Evolutionary conservation across 2,888 invertebrate genomes (phyloP).

Genomic region (Adelognathus sp.): DNA sequence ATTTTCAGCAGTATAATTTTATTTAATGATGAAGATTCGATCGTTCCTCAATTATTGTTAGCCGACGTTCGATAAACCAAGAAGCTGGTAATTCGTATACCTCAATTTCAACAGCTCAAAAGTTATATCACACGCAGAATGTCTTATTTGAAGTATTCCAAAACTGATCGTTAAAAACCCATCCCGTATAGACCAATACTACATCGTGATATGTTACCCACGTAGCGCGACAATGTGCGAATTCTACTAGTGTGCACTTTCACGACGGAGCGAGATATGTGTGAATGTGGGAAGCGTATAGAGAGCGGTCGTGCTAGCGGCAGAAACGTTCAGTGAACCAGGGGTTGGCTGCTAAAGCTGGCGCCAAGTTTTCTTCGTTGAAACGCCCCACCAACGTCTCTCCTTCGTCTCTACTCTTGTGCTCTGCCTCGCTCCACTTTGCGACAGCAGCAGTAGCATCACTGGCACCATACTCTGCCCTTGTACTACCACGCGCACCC

Average conservation of each 20-base stretch:
- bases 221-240: slow-evolving; percentile 3
- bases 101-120: too few relatives aligned
- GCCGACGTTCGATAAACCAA: too few relatives aligned
- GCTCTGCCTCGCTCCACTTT: slow-evolving; percentile 6
- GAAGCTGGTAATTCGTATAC: too few relatives aligned
- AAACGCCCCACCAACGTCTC: slow-evolving; percentile 38
- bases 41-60: too few relatives aligned
- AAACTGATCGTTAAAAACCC: neutral
- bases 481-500: slow-evolving; percentile 23
- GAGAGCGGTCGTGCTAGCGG: slow-evolving; percentile 6
- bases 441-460: neutral
- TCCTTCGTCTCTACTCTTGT: slow-evolving; percentile 6
- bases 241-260: slow-evolving; percentile 30
- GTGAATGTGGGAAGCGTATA: slow-evolving; percentile 2
- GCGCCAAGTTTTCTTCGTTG: slow-evolving; percentile 53
- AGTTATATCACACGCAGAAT: too few relatives aligned
- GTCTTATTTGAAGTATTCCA: too few relatives aligned
- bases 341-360: slow-evolving; percentile 43
- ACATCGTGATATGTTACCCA: neutral
- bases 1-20: too few relatives aligned
- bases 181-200: neutral
- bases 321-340: slow-evolving; percentile 50
- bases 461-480: slow-evolving; percentile 10
- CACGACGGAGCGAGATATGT: neutral
- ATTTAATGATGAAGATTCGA: too few relatives aligned